Conservation (phyloP, 1,140 invertebrate species). For the Triops longicaudatus region DNA sequence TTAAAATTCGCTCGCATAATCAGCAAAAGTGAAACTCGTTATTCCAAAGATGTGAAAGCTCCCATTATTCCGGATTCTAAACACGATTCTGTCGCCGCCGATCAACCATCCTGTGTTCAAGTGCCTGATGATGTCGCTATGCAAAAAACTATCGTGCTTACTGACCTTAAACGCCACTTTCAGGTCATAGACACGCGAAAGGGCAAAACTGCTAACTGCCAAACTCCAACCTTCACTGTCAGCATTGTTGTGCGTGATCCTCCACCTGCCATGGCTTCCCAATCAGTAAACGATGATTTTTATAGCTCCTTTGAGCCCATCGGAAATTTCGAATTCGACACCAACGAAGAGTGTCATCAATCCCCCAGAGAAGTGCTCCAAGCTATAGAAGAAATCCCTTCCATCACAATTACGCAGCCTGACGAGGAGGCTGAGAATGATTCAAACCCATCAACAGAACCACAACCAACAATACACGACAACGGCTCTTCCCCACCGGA, state of each 20-base stretch:
- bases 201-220: background rate
- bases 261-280: background rate
- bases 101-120: background rate
- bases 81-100: background rate
- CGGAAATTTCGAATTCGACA: background rate
- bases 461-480: background rate
- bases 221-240: background rate
- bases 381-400: background rate
- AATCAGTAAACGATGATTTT: background rate
- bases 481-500: background rate
- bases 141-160: background rate
- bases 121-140: background rate
- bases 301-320: conserved; percentile 1
- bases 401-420: background rate
- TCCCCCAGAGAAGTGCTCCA: background rate
- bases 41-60: background rate
- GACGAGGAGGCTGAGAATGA: background rate
- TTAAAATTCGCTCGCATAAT: conserved; percentile 1
- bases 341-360: background rate
- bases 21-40: background rate
- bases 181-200: background rate
- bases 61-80: background rate
- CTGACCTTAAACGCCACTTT: background rate
- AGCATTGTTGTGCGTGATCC: background rate
- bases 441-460: background rate